Evolutionary conservation across 2,888 invertebrate genomes (phyloP).

Genomic region (Trachelus stipa): DNA sequence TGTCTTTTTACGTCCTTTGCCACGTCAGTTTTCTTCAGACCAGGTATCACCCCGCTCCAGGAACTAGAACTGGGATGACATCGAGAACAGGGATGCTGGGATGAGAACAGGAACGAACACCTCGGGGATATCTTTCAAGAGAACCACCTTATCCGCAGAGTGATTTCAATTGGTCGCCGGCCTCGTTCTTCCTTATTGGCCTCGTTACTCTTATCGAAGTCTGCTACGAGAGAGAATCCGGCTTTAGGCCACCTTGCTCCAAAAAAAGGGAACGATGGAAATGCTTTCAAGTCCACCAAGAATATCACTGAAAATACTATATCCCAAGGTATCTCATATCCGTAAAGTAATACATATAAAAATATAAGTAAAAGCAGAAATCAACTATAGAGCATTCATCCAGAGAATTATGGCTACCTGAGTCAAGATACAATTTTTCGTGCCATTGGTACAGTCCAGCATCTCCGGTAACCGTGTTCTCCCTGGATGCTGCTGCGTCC

Average conservation of each 20-base stretch:
- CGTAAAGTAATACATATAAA: not conserved
- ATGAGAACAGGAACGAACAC: not conserved
- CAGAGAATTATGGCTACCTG: not conserved
- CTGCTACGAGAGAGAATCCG: not conserved
- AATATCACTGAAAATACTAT: not conserved
- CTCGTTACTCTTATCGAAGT: slow-evolving; percentile 8
- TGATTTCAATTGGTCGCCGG: slow-evolving; percentile 2
- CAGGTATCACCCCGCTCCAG: not conserved
- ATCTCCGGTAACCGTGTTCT: not conserved
- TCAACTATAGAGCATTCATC: not conserved
- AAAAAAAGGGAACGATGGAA: not conserved
- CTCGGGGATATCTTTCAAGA: slow-evolving; percentile 1
- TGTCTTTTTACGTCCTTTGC: slow-evolving; percentile 2
- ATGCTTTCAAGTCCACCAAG: not conserved
- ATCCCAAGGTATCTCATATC: not conserved
- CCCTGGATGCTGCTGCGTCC: not conserved
- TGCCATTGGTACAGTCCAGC: not conserved
- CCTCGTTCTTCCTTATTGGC: slow-evolving; percentile 3
- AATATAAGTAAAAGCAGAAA: not conserved
- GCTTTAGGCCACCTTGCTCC: not conserved
- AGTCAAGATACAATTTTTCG: not conserved
- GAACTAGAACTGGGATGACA: not conserved
- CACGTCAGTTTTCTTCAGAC: not conserved
- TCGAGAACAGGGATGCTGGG: not conserved
- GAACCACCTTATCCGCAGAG: not conserved